Conservation (phyloP, 2,113 vertebrate species). For the Nyctibius bracteatus region DNA sequence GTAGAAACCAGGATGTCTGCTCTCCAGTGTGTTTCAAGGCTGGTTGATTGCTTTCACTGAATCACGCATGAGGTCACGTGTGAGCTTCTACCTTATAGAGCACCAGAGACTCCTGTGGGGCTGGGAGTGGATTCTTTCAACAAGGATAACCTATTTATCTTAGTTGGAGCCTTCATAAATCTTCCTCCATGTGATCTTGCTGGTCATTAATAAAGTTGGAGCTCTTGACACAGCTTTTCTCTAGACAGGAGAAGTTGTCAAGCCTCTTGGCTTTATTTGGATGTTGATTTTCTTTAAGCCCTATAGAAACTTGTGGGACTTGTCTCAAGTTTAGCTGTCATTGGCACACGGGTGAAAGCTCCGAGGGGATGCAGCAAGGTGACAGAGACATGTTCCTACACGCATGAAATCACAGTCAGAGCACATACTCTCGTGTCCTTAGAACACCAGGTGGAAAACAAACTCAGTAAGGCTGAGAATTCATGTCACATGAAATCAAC, state of each 20-base stretch:
- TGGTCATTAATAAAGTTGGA: neutral
- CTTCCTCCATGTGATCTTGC: fast-evolving
- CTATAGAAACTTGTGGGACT: neutral
- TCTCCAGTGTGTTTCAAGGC: neutral
- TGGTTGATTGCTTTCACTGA: neutral
- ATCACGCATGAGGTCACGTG: fast-evolving
- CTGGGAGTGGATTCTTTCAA: neutral
- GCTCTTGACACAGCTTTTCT: neutral
- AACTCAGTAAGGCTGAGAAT: neutral
- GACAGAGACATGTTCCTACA: neutral
- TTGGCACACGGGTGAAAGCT: neutral
- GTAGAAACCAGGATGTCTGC: neutral
- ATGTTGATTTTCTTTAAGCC: neutral
- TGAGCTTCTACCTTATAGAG: neutral
- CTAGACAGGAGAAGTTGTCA: neutral
- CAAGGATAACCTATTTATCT: neutral
- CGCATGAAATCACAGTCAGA: neutral
- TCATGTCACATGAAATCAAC: neutral
- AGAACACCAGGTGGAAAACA: neutral
- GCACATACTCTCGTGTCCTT: neutral
- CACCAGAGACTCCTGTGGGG: neutral
- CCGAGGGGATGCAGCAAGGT: neutral
- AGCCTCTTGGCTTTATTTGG: neutral
- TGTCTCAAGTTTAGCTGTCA: neutral
- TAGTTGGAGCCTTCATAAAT: neutral